Evolutionary conservation across 2,888 invertebrate genomes (phyloP), one percentile per base, ranked within the genome.

Genomic region (Maniola hyperantus): DNA sequence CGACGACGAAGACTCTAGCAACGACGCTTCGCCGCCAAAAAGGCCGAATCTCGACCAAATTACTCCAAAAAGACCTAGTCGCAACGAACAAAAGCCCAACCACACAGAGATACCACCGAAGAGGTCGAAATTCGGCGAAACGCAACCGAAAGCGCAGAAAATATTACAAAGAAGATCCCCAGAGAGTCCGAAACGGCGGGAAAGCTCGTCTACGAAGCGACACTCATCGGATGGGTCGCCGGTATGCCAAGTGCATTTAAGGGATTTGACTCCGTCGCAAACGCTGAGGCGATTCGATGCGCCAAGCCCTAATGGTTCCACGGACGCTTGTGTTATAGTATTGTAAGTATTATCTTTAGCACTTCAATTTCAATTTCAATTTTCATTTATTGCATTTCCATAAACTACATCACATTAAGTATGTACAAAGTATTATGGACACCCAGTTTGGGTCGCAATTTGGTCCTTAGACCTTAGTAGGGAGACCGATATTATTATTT

Each of bases 221-320:
- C 60, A n/a, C 34, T 53, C 68, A 1, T 1, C 18, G 11, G 69
- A 64, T 1, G 60, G 13, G 5, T 66, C 69, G 2, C 69, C 69
- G 5, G 57, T 26, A n/a, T 66, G 42, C 39, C 55, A n/a, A 5
- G 15, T 59, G 6, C 58, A 26, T 26, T 26, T 26, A 26, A 26
- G 70, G 15, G 75, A 70, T n/a, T 6, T 7, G n/a, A 74, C 82
- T 1, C 79, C 84, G 5, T 66, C 72, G 18, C 74, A 73, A 42
- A 50, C 70, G 18, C 64, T 75, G 53, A 66, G 76, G 70, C 70
- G 78, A 5, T 83, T 86, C 74, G 87, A 89, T 76, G 88, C 89
- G 50, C 91, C 91, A 67, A 90, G 89, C 71, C 90, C 90, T 10
- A 88, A 90, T 68, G 91, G 91, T 0, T 82, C 89, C 36, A 91